These are phyloP conservation scores for Falco rusticolus DNA, from an alignment of 2,797 vertebrate species.

Conservation along the genomic window DNA sequence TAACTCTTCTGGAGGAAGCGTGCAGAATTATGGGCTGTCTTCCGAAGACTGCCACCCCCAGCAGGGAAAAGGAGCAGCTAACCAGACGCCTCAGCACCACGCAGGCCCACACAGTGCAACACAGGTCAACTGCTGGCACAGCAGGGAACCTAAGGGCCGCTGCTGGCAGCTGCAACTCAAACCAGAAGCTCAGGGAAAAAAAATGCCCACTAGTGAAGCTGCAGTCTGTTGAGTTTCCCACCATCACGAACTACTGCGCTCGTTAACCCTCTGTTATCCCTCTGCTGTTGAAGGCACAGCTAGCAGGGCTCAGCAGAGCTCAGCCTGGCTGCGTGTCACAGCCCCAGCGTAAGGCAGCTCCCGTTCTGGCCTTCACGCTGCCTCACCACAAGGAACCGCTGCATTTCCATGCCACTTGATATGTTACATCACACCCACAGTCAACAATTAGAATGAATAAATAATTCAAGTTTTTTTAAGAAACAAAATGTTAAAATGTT, in stretches of 20 bases:
- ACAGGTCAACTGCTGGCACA: not conserved
- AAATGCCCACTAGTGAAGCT: not conserved
- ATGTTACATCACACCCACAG: slow-evolving; percentile 39
- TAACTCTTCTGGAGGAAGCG: not conserved
- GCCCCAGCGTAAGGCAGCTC: not conserved
- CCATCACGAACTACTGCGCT: rapidly evolving
- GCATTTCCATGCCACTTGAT: slow-evolving; percentile 29
- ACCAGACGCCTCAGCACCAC: not conserved
- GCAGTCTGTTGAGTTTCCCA: not conserved
- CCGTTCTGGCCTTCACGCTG: not conserved
- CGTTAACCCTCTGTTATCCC: not conserved
- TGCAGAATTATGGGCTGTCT: rapidly evolving
- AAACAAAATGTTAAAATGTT: slow-evolving; percentile 50
- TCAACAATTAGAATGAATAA: slow-evolving; percentile 58
- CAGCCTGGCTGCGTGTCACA: not conserved
- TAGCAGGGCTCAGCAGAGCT: not conserved
- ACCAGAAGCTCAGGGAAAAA: not conserved
- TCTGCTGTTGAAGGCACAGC: not conserved
- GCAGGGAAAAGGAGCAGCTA: not conserved
- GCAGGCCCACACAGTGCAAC: not conserved
- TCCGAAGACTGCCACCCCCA: not conserved
- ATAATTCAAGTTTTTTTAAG: slow-evolving; percentile 59
- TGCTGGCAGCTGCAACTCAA: not conserved
- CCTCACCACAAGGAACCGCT: not conserved
- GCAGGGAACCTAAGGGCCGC: not conserved